phyloP scores from a whole-genome alignment of 1,140 invertebrate genomes.

The Camponotus floridanus region DNA sequence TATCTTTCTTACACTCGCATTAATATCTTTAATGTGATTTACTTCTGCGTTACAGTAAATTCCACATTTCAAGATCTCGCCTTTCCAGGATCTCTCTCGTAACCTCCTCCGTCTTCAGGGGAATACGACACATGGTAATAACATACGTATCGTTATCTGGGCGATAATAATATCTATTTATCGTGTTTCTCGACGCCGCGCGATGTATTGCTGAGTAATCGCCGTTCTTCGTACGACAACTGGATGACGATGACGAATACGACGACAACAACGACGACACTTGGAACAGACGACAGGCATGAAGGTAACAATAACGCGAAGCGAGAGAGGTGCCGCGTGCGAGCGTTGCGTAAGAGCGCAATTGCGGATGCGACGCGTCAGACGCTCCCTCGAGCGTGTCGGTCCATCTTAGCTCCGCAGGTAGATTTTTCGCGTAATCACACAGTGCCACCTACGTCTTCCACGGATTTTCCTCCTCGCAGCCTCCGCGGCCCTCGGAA shows the following conservation, averaged over 20 bases:
- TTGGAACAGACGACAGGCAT: conserved; percentile 69
- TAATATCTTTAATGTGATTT: neutral
- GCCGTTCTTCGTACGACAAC: conserved; percentile 45
- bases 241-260: conserved; percentile 45
- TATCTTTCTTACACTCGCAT: neutral
- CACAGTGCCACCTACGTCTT: conserved; percentile 69
- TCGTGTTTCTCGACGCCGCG: conserved; percentile 15
- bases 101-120: neutral
- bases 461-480: conserved; percentile 69
- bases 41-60: neutral
- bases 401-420: conserved; percentile 69
- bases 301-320: conserved; percentile 73
- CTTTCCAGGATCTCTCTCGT: neutral
- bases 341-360: conserved; percentile 70
- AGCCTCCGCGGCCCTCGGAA: conserved; percentile 56
- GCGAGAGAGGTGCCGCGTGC: conserved; percentile 66
- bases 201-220: conserved; percentile 53
- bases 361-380: conserved; percentile 78
- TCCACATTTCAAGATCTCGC: neutral
- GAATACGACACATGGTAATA: neutral
- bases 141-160: conserved; percentile 29
- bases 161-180: conserved; percentile 54
- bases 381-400: conserved; percentile 76
- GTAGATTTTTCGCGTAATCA: conserved; percentile 68
- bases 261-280: conserved; percentile 71